phyloP scores from a whole-genome alignment of 2,888 invertebrate genomes.

The Andrena chrysosceles region DNA sequence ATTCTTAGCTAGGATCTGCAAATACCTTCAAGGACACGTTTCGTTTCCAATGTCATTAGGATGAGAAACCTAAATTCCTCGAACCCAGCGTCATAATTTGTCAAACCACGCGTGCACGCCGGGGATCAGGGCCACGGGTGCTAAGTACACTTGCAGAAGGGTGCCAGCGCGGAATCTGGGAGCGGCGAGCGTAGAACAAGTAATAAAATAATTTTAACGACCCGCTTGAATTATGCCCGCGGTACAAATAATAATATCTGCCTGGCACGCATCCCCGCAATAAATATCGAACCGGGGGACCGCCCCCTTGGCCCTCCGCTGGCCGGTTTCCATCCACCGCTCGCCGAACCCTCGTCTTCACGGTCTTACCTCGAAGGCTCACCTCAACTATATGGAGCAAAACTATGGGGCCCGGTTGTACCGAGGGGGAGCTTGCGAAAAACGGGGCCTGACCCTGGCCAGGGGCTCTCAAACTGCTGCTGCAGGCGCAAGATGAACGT shows the following conservation, averaged over 20 bases:
- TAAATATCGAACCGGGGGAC: conserved; percentile 77
- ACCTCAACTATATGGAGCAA: conserved; percentile 71
- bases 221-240: conserved; percentile 82
- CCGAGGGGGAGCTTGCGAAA: conserved; percentile 68
- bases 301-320: conserved; percentile 41
- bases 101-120: background rate
- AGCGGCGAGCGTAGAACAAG: conserved; percentile 77
- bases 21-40: too few species aligned
- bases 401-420: conserved; percentile 58
- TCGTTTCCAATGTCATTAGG: background rate
- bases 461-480: conserved; percentile 62
- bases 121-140: conserved; percentile 1
- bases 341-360: conserved; percentile 69
- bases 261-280: conserved; percentile 80
- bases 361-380: conserved; percentile 66
- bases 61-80: background rate
- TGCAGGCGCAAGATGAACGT: conserved; percentile 51
- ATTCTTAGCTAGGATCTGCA: conserved; percentile 7
- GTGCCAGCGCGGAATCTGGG: conserved; percentile 67
- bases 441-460: conserved; percentile 63
- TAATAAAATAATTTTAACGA: conserved; percentile 84
- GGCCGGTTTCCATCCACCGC: conserved; percentile 52
- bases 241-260: conserved; percentile 82
- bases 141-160: conserved; percentile 15
- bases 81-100: background rate